A percentile compares a stretch with the other conserved stretches of the same genome.
Evolutionary conservation across 2,888 invertebrate species (phyloP).

Genomic region (Neria commutata): DNA sequence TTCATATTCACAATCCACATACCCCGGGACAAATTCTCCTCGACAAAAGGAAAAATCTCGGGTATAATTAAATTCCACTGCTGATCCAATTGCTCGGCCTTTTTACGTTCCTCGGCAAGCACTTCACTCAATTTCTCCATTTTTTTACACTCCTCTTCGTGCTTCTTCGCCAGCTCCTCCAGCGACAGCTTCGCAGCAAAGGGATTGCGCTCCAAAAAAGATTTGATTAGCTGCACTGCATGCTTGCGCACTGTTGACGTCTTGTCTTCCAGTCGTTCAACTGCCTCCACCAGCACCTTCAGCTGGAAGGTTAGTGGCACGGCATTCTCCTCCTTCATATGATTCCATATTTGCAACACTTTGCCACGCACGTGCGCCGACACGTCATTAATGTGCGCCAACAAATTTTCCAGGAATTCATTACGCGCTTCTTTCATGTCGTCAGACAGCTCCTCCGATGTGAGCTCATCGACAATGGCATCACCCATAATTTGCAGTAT

Average conservation of each 20-base stretch:
- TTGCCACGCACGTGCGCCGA: conserved; percentile 87
- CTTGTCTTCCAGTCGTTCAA: conserved; percentile 80
- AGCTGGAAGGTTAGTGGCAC: conserved; percentile 77
- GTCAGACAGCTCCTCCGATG: conserved; percentile 73
- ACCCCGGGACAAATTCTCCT: conserved; percentile 48
- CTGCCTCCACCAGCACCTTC: conserved; percentile 70
- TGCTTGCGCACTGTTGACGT: conserved; percentile 84
- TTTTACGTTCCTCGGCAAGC: conserved; percentile 66
- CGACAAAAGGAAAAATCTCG: conserved; percentile 50
- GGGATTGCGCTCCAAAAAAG: conserved; percentile 84
- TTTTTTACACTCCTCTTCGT: conserved; percentile 59
- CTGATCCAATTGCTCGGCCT: conserved; percentile 64
- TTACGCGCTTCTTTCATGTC: conserved; percentile 74
- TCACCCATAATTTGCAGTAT: conserved; percentile 83
- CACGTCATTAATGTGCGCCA: conserved; percentile 82
- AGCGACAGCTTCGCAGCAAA: conserved; percentile 72
- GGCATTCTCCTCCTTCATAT: conserved; percentile 77
- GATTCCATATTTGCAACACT: conserved; percentile 82
- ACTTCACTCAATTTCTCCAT: conserved; percentile 62
- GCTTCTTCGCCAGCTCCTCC: conserved; percentile 69
- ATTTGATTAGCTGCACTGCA: conserved; percentile 67
- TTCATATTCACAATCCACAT: conserved; percentile 22
- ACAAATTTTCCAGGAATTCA: conserved; percentile 78
- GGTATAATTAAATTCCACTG: conserved; percentile 52
- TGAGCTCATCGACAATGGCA: conserved; percentile 74